These are phyloP conservation scores for Ctena decussata DNA, from an alignment of 2,888 invertebrate genomes.

Conservation along the genomic window DNA sequence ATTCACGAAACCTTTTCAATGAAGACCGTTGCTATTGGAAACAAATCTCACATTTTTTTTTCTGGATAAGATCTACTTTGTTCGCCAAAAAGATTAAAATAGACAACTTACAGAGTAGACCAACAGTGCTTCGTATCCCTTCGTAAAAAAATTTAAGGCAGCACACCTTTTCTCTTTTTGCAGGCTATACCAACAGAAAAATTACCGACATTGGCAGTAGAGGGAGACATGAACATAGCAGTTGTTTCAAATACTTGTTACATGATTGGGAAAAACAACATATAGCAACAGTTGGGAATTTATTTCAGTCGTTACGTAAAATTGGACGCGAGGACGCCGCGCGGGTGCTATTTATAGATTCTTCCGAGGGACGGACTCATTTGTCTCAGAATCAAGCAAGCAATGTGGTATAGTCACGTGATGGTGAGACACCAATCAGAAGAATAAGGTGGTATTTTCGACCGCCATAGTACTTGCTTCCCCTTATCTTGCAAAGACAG, in stretches of 20 bases:
- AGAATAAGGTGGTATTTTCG: too few relatives aligned
- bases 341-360: constrained; percentile 63
- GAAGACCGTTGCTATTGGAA: too few relatives aligned
- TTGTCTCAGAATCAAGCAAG: neutral
- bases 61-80: too few relatives aligned
- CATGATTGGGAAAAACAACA: constrained; percentile 75
- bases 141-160: too few relatives aligned
- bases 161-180: constrained; percentile 10
- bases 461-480: too few relatives aligned
- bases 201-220: constrained; percentile 69
- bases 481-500: too few relatives aligned
- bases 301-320: constrained; percentile 74
- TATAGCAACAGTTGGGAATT: constrained; percentile 71
- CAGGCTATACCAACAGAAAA: constrained; percentile 75
- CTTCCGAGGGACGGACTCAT: constrained; percentile 59
- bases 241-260: constrained; percentile 71
- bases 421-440: too few relatives aligned
- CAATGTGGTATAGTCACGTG: neutral
- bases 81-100: too few relatives aligned
- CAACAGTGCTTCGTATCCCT: too few relatives aligned
- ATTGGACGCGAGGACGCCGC: constrained; percentile 76
- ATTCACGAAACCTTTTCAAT: too few relatives aligned
- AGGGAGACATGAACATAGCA: constrained; percentile 50
- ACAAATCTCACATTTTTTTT: too few relatives aligned
- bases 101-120: too few relatives aligned